Base-by-base conservation (phyloP, 2,888 invertebrate genomes). In the Ochropacha duplaris region DNA sequence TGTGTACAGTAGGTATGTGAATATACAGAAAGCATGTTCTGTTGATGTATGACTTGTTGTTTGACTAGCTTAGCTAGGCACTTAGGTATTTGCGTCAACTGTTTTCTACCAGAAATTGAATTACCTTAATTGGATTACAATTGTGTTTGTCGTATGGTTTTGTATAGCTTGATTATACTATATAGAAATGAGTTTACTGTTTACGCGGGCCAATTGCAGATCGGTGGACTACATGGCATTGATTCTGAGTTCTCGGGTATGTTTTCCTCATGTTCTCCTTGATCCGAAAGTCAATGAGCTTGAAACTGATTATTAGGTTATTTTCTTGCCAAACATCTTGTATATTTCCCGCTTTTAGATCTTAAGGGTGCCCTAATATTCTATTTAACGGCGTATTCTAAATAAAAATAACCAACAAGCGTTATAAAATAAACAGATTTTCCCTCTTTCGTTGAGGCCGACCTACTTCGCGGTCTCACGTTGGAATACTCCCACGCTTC, bases 401-500 rank as follows among this genome's bases (percentile, higher is more conserved):
- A 57, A 57, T 56, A 66, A 62, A 44, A 62, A 61, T 59, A 60
- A 64, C 65, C 54, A 34, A 16, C 55, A 34, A 16, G 26, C 54
- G 54, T 51, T 52, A 55, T 49, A 62, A 64, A 63, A 67, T 62
- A 61, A 58, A 56, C 54, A 52, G 59, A 66, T 65, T 70, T 68
- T 70, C 66, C 59, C 64, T 78, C 72, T 81, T 83, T 72, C 77
- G 73, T 72, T 61, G 78, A 78, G 74, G 73, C 61, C 78, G 89
- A 82, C 89, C 88, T 80, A 88, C 76, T 79, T 89, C 66, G 65
- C 56, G 57, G 63, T 60, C 66, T 62, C 68, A 67, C 73, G 71
- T 71, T 68, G 64, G 60, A 62, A 66, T 59, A 73, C 76, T 77
- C 86, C 85, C 83, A 87, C 87, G 84, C 81, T 88, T 87, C 88